phyloP scores from a whole-genome alignment of 1,140 invertebrate genomes.

The Cydia strobilella region DNA sequence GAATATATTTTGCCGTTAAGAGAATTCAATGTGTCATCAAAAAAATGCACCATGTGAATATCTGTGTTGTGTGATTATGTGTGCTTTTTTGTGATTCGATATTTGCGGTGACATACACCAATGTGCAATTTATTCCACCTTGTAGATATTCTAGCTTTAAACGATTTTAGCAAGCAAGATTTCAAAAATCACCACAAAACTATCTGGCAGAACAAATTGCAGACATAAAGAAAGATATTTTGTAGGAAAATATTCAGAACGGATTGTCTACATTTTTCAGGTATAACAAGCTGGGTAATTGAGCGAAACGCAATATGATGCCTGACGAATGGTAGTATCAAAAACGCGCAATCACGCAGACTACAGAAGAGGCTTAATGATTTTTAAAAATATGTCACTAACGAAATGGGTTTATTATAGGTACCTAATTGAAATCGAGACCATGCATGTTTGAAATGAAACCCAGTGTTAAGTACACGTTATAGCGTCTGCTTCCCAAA shows the following conservation, averaged over 20 bases:
- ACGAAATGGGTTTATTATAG: too few species aligned
- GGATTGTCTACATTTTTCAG: slow-evolving; percentile 59
- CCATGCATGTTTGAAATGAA: too few species aligned
- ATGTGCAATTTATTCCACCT: too few species aligned
- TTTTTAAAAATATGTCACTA: background rate
- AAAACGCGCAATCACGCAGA: background rate
- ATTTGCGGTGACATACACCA: background rate
- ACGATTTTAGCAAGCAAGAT: background rate
- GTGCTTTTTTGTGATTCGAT: background rate
- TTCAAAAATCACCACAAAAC: slow-evolving; percentile 9
- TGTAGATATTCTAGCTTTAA: background rate
- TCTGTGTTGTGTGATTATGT: too few species aligned
- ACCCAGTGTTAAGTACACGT: too few species aligned
- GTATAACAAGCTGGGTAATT: slow-evolving; percentile 73
- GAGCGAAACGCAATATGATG: slow-evolving; percentile 65
- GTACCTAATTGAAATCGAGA: too few species aligned
- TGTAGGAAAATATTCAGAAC: background rate
- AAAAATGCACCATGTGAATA: too few species aligned
- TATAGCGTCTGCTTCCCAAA: too few species aligned
- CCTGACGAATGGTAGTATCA: slow-evolving; percentile 47
- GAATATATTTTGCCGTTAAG: too few species aligned
- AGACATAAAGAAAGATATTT: slow-evolving; percentile 12
- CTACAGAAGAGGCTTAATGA: background rate
- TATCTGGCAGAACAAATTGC: slow-evolving; percentile 39
- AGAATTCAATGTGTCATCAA: too few species aligned